Conservation (phyloP, 2,797 vertebrate genomes). For the Rhinella marina region DNA sequence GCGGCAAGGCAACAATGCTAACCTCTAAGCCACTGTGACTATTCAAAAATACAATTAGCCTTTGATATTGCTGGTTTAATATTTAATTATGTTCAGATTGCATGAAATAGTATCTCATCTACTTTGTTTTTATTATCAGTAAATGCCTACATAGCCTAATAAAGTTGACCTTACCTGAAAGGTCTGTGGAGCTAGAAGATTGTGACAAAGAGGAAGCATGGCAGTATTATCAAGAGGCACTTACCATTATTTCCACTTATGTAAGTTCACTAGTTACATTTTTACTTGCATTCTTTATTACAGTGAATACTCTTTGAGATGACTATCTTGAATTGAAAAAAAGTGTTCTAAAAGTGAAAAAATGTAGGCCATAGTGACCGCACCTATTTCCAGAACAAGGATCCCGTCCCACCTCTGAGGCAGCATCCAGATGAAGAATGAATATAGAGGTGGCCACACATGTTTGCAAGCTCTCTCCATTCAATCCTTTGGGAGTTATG, state of each 20-base stretch:
- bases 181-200: slow-evolving; percentile 76
- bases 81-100: background rate
- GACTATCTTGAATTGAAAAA: background rate
- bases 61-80: background rate
- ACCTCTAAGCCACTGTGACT: too few species aligned
- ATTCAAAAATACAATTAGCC: too few species aligned
- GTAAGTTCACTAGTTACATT: slow-evolving; percentile 77
- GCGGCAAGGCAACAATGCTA: too few species aligned
- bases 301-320: background rate
- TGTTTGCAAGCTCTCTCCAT: too few species aligned
- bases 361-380: too few species aligned
- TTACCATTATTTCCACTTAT: slow-evolving; percentile 77
- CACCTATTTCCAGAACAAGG: too few species aligned
- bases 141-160: slow-evolving; percentile 88
- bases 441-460: too few species aligned
- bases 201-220: slow-evolving; percentile 83
- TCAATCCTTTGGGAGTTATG: too few species aligned
- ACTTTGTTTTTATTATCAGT: slow-evolving; percentile 72
- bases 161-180: slow-evolving; percentile 83
- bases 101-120: background rate
- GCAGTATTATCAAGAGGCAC: slow-evolving; percentile 86
- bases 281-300: background rate
- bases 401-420: too few species aligned
- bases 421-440: too few species aligned
- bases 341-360: too few species aligned